These are phyloP conservation scores for Neotoxoptera formosana DNA, from an alignment of 1,140 invertebrate species.

Conservation along the genomic window DNA sequence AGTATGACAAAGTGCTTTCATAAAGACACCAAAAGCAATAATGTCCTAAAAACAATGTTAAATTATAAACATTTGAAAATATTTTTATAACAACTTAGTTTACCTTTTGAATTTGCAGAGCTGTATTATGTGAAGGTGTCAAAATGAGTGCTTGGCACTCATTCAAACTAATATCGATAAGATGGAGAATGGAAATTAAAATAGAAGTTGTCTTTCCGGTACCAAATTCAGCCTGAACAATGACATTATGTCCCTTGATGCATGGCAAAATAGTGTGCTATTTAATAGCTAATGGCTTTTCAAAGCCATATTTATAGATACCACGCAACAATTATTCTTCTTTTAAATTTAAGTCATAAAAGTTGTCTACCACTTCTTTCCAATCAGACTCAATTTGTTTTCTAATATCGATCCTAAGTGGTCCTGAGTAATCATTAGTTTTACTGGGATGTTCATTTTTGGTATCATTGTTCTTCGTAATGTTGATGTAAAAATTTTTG, in stretches of 20 bases:
- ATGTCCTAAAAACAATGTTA: conserved; percentile 84
- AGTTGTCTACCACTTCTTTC: conserved; percentile 77
- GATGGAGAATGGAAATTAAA: conserved; percentile 97
- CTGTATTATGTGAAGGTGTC: conserved; percentile 94
- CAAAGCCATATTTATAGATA: conserved; percentile 99
- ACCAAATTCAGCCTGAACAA: conserved; percentile 98
- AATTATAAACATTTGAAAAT: too few relatives aligned
- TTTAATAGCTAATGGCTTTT: conserved; percentile 99
- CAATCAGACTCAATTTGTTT: conserved; percentile 79
- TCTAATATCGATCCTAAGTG: too few relatives aligned
- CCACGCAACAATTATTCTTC: conserved; percentile 96
- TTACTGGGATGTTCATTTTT: too few relatives aligned
- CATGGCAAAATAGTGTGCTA: conserved; percentile 98
- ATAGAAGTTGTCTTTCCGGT: conserved; percentile 99
- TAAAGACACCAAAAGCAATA: conserved; percentile 96
- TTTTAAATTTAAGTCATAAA: too few relatives aligned
- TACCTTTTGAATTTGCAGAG: conserved; percentile 80
- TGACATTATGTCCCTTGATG: conserved; percentile 94
- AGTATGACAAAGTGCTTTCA: conserved; percentile 92
- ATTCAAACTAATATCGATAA: conserved; percentile 87
- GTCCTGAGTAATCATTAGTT: too few relatives aligned
- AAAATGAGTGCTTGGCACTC: conserved; percentile 92
- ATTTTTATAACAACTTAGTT: conserved; percentile 5
- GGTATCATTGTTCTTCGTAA: too few relatives aligned
- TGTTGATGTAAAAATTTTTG: too few relatives aligned